Base-by-base conservation (phyloP, 2,797 vertebrate species). In the Dermochelys coriacea region DNA sequence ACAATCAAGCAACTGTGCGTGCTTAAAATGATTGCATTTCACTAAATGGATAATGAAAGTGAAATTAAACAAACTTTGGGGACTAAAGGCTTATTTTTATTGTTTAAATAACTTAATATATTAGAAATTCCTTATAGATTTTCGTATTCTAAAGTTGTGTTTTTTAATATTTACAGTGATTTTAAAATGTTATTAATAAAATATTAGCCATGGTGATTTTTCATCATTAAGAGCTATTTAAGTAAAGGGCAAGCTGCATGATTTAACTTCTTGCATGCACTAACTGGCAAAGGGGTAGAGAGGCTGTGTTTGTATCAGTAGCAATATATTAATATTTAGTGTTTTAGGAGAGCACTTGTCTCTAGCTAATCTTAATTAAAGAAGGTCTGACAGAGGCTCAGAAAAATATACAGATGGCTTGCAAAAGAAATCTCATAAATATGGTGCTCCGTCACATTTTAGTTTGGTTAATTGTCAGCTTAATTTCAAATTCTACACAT, bases 101-200 rank as follows among this genome's bases (percentile, higher is more conserved):
- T 86, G 49, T 27, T 23, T 78, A 52, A 89, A 21, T 88, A 77
- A 71, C 31, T 37, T 45, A n/a, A 34, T 59, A 4, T 49, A 77
- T 25, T 55, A 84, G 34, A 4, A 3, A 77, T 93, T 83, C 57
- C 49, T 79, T 5, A 6, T 75, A 27, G 5, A 25, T 87, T 84
- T 84, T 74, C 37, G 41, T 71, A 41, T 71, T 71, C 68, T 71
- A 41, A 71, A 25, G 9, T 71, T 71, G 37, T 41, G 14, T 15
- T 37, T 59, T 68, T 71, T 71, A 71, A 49, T 41, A 15, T 61
- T 55, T 41, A 61, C 51, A 82, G 89, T 11, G 50, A 34, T 80
- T 92, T 89, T 29, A 61, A 91, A 87, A 45, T 51, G 86, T 91
- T 87, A 80, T 92, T 74, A 86, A 50, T 45, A 89, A 86, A 75